phyloP scores from a whole-genome alignment of 37 sponge, comb jelly and placozoan species.

The Cliona cf. orientalis region DNA sequence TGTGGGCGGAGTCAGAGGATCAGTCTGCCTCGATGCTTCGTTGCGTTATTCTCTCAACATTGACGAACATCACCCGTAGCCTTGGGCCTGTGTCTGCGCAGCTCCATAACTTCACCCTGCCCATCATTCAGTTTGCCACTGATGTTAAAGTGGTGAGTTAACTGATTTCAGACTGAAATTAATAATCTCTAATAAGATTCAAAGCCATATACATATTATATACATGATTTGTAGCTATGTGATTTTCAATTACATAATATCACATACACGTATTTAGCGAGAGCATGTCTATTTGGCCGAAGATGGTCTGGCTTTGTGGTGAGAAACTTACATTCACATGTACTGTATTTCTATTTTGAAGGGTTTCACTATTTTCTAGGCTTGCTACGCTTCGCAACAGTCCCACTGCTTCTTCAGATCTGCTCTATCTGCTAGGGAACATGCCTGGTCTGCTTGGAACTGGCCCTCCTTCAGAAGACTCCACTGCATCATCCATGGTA shows the following conservation, averaged over 20 bases:
- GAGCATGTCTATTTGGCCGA: slow-evolving; percentile 78
- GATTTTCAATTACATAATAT: not conserved
- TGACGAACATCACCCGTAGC: slow-evolving; percentile 54
- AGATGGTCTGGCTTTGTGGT: slow-evolving; percentile 80
- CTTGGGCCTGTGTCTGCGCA: slow-evolving; percentile 62
- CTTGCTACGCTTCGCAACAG: slow-evolving; percentile 48
- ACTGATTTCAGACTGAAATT: not conserved
- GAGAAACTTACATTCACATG: not conserved
- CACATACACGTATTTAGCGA: slow-evolving; percentile 10
- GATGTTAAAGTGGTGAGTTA: slow-evolving; percentile 58
- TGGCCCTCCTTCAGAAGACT: slow-evolving; percentile 35
- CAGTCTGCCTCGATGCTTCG: slow-evolving; percentile 63
- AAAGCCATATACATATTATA: not conserved
- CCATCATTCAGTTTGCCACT: slow-evolving; percentile 70
- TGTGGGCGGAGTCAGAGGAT: slow-evolving; percentile 72
- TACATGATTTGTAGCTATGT: slow-evolving; percentile 16
- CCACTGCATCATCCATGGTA: slow-evolving; percentile 35
- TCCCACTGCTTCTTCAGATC: slow-evolving; percentile 35
- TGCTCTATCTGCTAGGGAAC: slow-evolving; percentile 66
- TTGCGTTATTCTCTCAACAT: slow-evolving; percentile 60
- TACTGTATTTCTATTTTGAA: not conserved
- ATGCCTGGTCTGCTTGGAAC: slow-evolving; percentile 68
- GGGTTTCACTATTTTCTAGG: slow-evolving; percentile 32
- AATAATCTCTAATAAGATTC: not conserved
- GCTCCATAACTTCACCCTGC: slow-evolving; percentile 77